Percentiles rank a stretch among this genome's conserved stretches.
Conservation (phyloP, 2,888 invertebrate genomes). For the Mantis religiosa region DNA sequence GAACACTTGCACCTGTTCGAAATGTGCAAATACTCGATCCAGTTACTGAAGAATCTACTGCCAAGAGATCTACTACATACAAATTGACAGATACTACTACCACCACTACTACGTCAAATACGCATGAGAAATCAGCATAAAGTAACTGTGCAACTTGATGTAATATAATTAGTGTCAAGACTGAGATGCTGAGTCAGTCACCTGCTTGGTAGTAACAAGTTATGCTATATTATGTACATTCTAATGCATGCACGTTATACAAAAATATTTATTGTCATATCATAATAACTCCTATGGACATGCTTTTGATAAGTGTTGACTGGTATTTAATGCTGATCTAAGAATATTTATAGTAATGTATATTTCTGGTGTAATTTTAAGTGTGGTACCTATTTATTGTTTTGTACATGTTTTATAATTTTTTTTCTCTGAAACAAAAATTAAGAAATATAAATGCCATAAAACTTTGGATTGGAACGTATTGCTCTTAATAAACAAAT, state of each 20-base stretch:
- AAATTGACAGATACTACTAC: neutral
- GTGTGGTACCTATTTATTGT: neutral
- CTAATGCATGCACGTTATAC: too few relatives aligned
- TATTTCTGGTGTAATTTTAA: neutral
- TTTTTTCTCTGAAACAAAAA: too few relatives aligned
- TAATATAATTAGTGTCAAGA: neutral
- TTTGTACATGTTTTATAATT: neutral
- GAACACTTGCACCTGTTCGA: constrained; percentile 30
- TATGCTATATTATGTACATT: too few relatives aligned
- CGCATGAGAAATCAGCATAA: neutral
- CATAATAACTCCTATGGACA: neutral
- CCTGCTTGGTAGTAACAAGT: neutral
- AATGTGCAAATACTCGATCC: constrained; percentile 35
- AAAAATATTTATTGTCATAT: too few relatives aligned
- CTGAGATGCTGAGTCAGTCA: neutral
- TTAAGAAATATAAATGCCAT: too few relatives aligned
- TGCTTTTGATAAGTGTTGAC: neutral
- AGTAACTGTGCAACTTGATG: too few relatives aligned
- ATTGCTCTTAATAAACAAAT: too few relatives aligned
- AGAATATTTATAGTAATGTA: neutral
- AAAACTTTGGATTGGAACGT: too few relatives aligned
- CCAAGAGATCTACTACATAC: constrained; percentile 26
- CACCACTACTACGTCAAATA: neutral
- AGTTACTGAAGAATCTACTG: constrained; percentile 22
- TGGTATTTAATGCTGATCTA: neutral